Evolutionary conservation across 2,797 vertebrate species (phyloP).

Genomic region (Poeciliopsis gracilis): DNA sequence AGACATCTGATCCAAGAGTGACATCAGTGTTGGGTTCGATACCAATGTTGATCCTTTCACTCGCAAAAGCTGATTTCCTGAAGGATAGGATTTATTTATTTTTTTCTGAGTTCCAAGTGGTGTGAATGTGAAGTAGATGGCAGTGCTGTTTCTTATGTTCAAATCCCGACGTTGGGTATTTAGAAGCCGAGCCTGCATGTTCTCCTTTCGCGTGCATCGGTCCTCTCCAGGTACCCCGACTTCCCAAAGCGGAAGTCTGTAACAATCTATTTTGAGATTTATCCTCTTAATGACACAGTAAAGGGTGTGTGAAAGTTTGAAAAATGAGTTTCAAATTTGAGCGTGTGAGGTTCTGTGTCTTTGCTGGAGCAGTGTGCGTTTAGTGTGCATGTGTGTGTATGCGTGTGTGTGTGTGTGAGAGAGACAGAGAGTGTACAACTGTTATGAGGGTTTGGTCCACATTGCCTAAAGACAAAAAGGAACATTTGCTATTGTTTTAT

Average conservation of each 20-base stretch:
- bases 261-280: neutral
- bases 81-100: neutral
- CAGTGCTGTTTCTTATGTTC: too few relatives aligned
- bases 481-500: neutral
- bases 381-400: too few relatives aligned
- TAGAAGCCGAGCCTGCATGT: too few relatives aligned
- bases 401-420: neutral
- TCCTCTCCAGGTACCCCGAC: too few relatives aligned
- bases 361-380: neutral
- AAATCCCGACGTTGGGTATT: too few relatives aligned
- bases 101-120: too few relatives aligned
- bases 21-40: too few relatives aligned
- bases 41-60: neutral
- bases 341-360: too few relatives aligned
- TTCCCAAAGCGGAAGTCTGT: too few relatives aligned
- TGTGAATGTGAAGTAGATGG: too few relatives aligned
- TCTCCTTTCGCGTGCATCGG: too few relatives aligned
- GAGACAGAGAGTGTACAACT: neutral
- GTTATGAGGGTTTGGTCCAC: neutral
- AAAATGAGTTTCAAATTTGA: neutral
- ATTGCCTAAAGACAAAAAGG: conserved; percentile 1
- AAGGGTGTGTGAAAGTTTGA: neutral
- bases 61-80: neutral
- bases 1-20: neutral
- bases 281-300: neutral